These are phyloP conservation scores for Brachionus asplanchnoidis DNA, from an alignment of 1,140 invertebrate species.

Conservation along the genomic window DNA sequence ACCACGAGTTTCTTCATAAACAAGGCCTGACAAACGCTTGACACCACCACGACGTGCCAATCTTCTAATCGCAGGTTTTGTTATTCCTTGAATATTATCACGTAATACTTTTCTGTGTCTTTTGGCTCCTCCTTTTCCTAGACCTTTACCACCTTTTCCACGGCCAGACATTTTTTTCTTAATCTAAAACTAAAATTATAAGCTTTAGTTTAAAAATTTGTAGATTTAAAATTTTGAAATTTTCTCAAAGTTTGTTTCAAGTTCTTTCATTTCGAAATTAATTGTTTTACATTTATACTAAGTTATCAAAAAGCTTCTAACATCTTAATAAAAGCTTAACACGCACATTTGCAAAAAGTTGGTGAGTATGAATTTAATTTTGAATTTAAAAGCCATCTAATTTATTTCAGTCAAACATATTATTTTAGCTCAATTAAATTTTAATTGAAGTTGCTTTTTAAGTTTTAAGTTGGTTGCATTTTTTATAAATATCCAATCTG, in stretches of 20 bases:
- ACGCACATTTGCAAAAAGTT: neutral
- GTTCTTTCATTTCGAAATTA: neutral
- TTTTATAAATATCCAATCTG: no score
- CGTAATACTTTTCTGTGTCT: slow-evolving; percentile 57
- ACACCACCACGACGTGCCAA: slow-evolving; percentile 70
- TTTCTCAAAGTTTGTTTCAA: neutral
- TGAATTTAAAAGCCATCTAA: neutral
- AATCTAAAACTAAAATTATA: neutral
- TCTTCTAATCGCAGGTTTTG: slow-evolving; percentile 65
- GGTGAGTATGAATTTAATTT: neutral
- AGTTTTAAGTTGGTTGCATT: no score
- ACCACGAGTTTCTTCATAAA: slow-evolving; percentile 68
- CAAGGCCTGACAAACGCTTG: slow-evolving; percentile 70
- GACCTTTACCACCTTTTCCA: slow-evolving; percentile 52
- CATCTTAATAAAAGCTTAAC: neutral
- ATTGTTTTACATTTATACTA: neutral
- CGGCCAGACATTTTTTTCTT: slow-evolving; percentile 48
- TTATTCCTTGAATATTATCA: slow-evolving; percentile 72
- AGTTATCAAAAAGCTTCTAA: neutral
- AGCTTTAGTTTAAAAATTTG: neutral
- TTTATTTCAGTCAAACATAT: no score
- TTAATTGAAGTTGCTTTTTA: no score
- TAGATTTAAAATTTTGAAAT: neutral
- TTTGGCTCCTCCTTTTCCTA: slow-evolving; percentile 54
- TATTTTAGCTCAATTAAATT: neutral